Percentiles rank a stretch among this genome's conserved stretches.
Evolutionary conservation across 2,797 vertebrate genomes (phyloP).

Genomic region (Rhynchonycteris naso): DNA sequence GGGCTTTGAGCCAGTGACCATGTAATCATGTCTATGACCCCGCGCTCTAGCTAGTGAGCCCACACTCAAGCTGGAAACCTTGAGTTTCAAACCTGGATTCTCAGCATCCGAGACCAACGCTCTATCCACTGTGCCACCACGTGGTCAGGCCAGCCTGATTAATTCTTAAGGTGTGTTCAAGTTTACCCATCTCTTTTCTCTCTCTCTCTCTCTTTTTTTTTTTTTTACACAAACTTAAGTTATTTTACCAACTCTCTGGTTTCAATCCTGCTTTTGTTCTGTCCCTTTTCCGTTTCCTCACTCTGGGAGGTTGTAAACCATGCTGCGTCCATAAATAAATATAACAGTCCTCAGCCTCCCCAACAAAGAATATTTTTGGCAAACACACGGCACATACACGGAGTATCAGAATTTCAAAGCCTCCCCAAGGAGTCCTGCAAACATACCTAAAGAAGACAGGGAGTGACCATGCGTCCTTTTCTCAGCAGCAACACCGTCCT

Average conservation of each 20-base stretch:
- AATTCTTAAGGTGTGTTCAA: constrained; percentile 38
- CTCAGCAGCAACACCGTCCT: constrained; percentile 66
- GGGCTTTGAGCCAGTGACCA: too few relatives aligned
- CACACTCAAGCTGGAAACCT: too few relatives aligned
- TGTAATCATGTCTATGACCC: too few relatives aligned
- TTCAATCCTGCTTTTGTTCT: constrained; percentile 72
- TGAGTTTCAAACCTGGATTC: too few relatives aligned
- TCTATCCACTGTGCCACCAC: too few relatives aligned
- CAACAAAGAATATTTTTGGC: constrained; percentile 79
- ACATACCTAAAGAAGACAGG: constrained; percentile 76
- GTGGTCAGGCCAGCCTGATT: neutral
- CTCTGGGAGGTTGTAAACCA: constrained; percentile 64
- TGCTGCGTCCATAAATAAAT: constrained; percentile 70
- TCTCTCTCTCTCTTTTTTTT: too few relatives aligned
- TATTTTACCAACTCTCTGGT: constrained; percentile 66
- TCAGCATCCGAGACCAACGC: too few relatives aligned
- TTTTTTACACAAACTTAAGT: constrained; percentile 9
- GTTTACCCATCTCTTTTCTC: neutral
- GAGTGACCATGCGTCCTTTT: constrained; percentile 72
- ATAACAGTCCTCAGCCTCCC: constrained; percentile 65
- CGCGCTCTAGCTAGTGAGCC: too few relatives aligned
- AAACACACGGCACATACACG: constrained; percentile 68
- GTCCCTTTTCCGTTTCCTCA: constrained; percentile 73
- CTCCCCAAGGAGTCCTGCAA: constrained; percentile 79
- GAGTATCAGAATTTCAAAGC: constrained; percentile 82